Evolutionary conservation across 1,140 invertebrate species (phyloP), one percentile per base, ranked within the genome.

Genomic region (Cydia fagiglandana): DNA sequence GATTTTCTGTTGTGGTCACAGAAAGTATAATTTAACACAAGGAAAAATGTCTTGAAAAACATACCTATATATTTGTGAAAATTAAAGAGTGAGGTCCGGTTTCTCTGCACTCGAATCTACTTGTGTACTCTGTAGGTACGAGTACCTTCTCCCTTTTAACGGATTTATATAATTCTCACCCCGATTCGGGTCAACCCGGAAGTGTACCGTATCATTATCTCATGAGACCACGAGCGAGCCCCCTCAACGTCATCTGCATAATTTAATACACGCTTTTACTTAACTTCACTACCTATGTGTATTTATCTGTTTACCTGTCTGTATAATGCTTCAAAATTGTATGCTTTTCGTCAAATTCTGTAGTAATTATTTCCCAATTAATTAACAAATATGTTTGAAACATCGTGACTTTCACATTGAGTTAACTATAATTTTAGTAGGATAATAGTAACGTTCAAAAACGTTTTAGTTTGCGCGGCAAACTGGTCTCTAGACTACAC

Each of bases 151-250:
- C 6, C 24, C 17, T 68, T 28, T 20, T 34, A 15, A 28, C 13
- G 17, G 17, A 30, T 68, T 68, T 68, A 68, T 13, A 68, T 68
- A 28, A 68, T 34, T 30, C 30, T 68, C 15, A 6, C 56, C 56
- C 20, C 1, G 12, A 24, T 61, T 61, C 9, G 56, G 56, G 20
- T 61, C 20, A 61, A 61, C 56, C 56, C 56, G 56, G 17, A 61
- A 61, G 56, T 10, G 56, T n/a, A 2, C 56, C 56, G 17, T 61
- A 24, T 61, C 20, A 61, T 61, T 61, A 61, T 61, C 56, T 61
- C 56, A 61, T 61, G 56, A 61, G 20, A 61, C 56, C 56, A 61
- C 56, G 10, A 61, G 53, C 17, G 9, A 61, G 20, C 56, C 20
- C 17, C 0, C 20, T 61, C 56, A 24, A 61, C 56, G 56, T 24